Evolutionary conservation across 2,888 invertebrate species (phyloP), one percentile per base, ranked within the genome.

Genomic region (Achlya flavicornis): DNA sequence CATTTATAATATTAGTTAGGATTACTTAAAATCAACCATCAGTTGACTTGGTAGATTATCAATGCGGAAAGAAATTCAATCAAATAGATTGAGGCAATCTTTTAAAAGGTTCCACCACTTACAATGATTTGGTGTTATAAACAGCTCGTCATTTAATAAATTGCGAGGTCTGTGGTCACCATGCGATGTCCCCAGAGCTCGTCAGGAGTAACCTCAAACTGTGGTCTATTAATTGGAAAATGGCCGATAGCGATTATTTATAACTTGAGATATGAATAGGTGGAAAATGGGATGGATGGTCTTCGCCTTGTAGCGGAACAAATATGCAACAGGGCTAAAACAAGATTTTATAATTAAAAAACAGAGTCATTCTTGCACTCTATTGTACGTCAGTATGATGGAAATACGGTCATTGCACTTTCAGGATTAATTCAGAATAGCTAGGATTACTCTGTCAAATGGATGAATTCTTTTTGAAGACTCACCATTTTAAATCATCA

Each of bases 21-120:
- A n/a, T n/a, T 53, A 53, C 53, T 53, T 53, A 53, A 53, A 53
- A 19, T 53, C 53, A n/a, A 10, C 53, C 6, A 19, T 19, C 10
- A 10, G 53, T n/a, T 53, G 16, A 53, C 19, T 53, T 19, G 10
- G 53, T 53, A 19, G 19, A 53, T 53, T 53, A 53, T 53, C 19
- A 3, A 26, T 8, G 32, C 35, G 33, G 58, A 62, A 64, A 61
- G 61, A 48, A 61, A 68, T 66, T 61, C 64, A 71, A 75, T 76
- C 67, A 70, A 73, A 71, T 69, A 70, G 72, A 78, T 75, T 66
- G 66, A 64, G 53, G 59, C 68, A 64, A 71, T 66, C 71, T 65
- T 70, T 76, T 70, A 62, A 72, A 72, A 63, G 64, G 66, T 63
- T 69, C 71, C 66, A 66, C 67, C 64, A 72, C 69, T 65, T 71